Base-by-base conservation (phyloP, 1,140 invertebrate genomes). In the Lasioglossum albipes region DNA sequence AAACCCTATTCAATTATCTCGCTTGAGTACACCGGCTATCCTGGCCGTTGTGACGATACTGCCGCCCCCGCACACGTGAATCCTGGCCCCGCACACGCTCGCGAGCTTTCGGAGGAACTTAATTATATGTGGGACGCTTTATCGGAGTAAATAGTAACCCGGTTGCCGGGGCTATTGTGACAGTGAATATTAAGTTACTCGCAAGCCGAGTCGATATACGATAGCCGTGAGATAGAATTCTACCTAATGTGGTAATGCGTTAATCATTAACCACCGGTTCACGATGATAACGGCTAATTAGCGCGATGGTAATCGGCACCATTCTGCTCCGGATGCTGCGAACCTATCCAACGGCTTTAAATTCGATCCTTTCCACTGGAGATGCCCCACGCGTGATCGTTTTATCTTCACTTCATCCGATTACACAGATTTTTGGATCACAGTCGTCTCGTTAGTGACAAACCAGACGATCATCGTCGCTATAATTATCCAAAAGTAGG, bases 1-100 rank as follows among this genome's bases (percentile, higher is more conserved):
- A 89, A 89, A 89, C 87, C 82, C 86, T 85, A 89, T 90, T 90
- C 88, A 90, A 89, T 90, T 90, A 90, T 83, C 80, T 82, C 80
- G 78, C 81, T 82, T 86, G 85, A 89, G 84, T 89, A 83, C 78
- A 84, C 81, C 72, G 84, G 78, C 81, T 89, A 79, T 82, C 76
- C 71, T 72, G 80, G 52, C 73, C 72, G 84, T 77, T 72, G 72
- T 81, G 81, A 84, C 87, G 86, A 81, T 70, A 84, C 36, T 36
- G 3, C 36, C 80, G 62, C 10, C 61, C 10, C 27, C 27, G 4
- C n/a, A 4, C 61, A 75, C 72, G 75, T 79, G 84, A 86, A 86
- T 75, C 42, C 67, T 20, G 49, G 54, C 54, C 20, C n/a, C 57
- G 57, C 57, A 18, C 81, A 71, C 54, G 31, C 22, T 36, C 69